Conservation (phyloP, 2,113 vertebrate species). For the Mirza zaza region DNA sequence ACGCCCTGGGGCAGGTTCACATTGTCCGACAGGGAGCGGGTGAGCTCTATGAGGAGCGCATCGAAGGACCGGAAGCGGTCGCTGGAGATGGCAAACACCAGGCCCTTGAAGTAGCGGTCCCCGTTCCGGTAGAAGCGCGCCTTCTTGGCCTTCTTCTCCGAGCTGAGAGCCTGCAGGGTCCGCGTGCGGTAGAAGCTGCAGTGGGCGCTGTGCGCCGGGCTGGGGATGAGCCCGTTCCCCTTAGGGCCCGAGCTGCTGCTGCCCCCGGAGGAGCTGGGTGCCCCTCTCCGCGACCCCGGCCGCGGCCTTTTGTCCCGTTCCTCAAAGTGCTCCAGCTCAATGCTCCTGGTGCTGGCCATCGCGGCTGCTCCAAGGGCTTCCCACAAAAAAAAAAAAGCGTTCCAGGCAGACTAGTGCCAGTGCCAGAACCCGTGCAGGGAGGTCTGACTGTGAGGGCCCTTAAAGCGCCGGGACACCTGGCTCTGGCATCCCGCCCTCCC, state of each 20-base stretch:
- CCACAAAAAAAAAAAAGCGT: background rate
- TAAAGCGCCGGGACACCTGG: conserved; percentile 52
- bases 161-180: conserved; percentile 95
- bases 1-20: conserved; percentile 97
- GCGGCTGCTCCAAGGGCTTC: conserved; percentile 52
- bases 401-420: background rate
- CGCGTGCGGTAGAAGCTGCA: conserved; percentile 98
- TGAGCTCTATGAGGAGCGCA: conserved; percentile 95
- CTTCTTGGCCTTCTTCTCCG: conserved; percentile 95
- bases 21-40: conserved; percentile 95
- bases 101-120: conserved; percentile 96
- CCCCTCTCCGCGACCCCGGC: conserved; percentile 82
- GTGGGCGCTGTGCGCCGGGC: conserved; percentile 98
- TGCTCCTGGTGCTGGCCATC: conserved; percentile 90
- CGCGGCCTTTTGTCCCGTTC: conserved; percentile 92
- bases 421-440: fast-evolving
- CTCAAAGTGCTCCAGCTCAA: conserved; percentile 97
- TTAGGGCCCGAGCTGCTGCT: conserved; percentile 84
- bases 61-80: conserved; percentile 97
- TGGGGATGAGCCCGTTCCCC: conserved; percentile 92
- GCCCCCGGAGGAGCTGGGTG: conserved; percentile 84
- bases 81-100: conserved; percentile 94
- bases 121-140: conserved; percentile 98
- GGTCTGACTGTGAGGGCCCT: background rate
- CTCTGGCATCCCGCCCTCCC: conserved; percentile 26